A percentile compares a stretch with the other conserved stretches of the same genome.
phyloP scores from a whole-genome alignment of 2,888 invertebrate species.

The Metopia argyrocephala region DNA sequence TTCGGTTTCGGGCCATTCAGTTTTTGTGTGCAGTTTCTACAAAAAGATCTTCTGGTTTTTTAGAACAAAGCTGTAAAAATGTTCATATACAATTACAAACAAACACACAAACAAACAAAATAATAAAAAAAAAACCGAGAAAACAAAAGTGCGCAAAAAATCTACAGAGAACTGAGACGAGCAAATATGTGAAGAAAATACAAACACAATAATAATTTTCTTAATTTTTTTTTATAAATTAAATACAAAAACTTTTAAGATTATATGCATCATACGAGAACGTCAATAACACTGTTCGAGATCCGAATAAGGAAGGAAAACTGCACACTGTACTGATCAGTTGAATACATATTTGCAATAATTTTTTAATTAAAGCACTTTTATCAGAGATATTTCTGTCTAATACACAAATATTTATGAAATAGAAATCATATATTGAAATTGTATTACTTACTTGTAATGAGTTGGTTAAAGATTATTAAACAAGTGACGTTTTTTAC shows the following conservation, averaged over 20 bases:
- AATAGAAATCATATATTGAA: too few species aligned
- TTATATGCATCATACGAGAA: slow-evolving; percentile 32
- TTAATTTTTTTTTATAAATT: slow-evolving; percentile 45
- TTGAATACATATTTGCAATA: too few species aligned
- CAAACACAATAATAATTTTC: slow-evolving; percentile 15
- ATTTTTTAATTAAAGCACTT: too few species aligned
- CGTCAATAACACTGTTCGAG: not conserved
- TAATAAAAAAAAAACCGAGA: not conserved
- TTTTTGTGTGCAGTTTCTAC: slow-evolving; percentile 51
- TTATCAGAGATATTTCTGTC: too few species aligned
- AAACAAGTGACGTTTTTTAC: too few species aligned
- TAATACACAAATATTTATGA: too few species aligned
- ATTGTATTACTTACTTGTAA: too few species aligned
- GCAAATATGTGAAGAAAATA: not conserved
- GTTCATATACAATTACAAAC: slow-evolving; percentile 5
- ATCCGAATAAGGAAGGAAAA: not conserved
- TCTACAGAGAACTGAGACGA: slow-evolving; percentile 33
- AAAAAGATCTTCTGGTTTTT: slow-evolving; percentile 64
- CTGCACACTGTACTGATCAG: too few species aligned
- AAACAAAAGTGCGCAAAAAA: not conserved
- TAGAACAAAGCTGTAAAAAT: slow-evolving; percentile 61
- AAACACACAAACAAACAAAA: not conserved
- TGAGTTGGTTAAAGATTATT: too few species aligned
- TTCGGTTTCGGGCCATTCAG: not conserved
- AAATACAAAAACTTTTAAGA: slow-evolving; percentile 47